Evolutionary conservation across 2,888 invertebrate species (phyloP), one percentile per base, ranked within the genome.

Genomic region (Callimorpha dominula): DNA sequence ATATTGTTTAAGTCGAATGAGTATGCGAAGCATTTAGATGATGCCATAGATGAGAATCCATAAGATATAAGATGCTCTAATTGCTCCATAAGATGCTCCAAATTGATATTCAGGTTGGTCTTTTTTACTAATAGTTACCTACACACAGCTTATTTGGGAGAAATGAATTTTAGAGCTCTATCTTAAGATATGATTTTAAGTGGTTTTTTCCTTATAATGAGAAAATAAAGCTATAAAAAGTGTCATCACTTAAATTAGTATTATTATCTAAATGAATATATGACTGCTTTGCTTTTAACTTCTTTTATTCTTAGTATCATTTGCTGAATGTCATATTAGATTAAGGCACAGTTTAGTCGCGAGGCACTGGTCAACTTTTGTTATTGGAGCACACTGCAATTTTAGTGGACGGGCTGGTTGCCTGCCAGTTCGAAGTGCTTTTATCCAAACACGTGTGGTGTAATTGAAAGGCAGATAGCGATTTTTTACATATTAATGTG

Each of bases 361-460:
- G 87, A 88, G 91, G 90, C 84, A 88, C 84, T 88, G 82, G 80
- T 87, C 86, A 91, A 92, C 88, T 93, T 93, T 88, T 88, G 88
- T 88, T 90, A 88, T 87, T 88, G 83, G 84, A 90, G 89, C 88
- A 89, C 87, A 85, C 84, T 89, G 90, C 92, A 92, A 94, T 92
- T 92, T 91, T 88, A 91, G 90, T 89, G 91, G 91, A 92, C 91
- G 89, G 80, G 84, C 83, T 85, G 86, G 84, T 84, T 84, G 87
- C 86, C 84, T 84, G 82, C 83, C 76, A 84, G 86, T 88, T 84
- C 82, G 89, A 91, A 93, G 91, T 91, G 93, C 93, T 92, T 91
- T 91, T 89, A 88, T 86, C 84, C 78, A 81, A 70, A 71, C 68
- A 52, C 65, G 65, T 70, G 67, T 74, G 78, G 75, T 70, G 40